Evolutionary conservation across 2,113 vertebrate genomes (phyloP).

Genomic region (Rhegmatorhina hoffmannsi): DNA sequence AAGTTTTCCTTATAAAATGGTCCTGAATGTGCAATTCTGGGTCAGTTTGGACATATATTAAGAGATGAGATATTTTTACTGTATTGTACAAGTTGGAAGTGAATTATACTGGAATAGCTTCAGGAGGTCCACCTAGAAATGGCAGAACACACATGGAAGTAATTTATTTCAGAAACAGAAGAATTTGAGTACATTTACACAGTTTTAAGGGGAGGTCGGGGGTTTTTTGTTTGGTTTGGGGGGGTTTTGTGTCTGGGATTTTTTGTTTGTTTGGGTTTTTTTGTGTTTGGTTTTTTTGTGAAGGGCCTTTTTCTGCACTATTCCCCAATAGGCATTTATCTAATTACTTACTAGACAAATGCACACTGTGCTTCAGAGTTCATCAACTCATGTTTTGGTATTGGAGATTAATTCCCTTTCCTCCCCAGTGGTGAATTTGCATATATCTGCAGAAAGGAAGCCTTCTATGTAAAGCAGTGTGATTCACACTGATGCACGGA

Average conservation of each 20-base stretch:
- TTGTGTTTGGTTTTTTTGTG: not conserved
- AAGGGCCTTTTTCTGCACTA: not conserved
- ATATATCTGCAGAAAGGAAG: not conserved
- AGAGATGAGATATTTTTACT: conserved; percentile 38
- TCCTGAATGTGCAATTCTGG: conserved; percentile 24
- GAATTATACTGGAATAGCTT: conserved; percentile 25
- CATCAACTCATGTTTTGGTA: not conserved
- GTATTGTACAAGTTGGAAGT: conserved; percentile 28
- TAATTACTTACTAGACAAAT: not conserved
- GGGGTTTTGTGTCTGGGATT: too few species aligned
- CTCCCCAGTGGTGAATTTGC: not conserved
- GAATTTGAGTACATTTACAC: not conserved
- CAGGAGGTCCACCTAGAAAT: conserved; percentile 50
- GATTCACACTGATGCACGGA: not conserved
- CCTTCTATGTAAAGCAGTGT: not conserved
- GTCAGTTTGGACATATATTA: conserved; percentile 12
- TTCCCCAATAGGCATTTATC: conserved; percentile 1
- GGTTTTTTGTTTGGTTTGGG: too few species aligned
- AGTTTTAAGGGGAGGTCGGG: not conserved
- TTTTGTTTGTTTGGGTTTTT: too few species aligned
- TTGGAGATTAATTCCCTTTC: not conserved
- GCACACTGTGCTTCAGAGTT: not conserved
- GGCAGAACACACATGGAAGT: conserved; percentile 34
- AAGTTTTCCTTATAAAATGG: conserved; percentile 35
- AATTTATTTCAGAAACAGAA: conserved; percentile 37